A percentile compares a stretch with the other conserved stretches of the same genome.
These are phyloP conservation scores for Mormyrus hasselquistii DNA, from an alignment of 2,797 vertebrate genomes.

Conservation along the genomic window DNA sequence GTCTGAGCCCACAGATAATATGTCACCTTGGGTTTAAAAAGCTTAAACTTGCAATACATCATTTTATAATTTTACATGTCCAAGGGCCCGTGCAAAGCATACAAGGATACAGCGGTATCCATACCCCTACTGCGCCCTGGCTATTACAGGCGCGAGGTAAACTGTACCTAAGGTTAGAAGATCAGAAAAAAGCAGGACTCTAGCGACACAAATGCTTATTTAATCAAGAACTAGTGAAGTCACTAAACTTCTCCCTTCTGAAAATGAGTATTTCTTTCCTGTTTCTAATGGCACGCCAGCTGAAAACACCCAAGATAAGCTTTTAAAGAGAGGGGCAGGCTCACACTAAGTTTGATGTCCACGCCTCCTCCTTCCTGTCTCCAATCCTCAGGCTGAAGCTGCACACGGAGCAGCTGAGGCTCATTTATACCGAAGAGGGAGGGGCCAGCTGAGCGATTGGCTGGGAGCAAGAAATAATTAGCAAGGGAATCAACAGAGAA, in stretches of 20 bases:
- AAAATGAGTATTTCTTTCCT: neutral
- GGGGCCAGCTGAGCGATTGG: slow-evolving; percentile 42
- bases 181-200: neutral
- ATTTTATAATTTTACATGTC: neutral
- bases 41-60: neutral
- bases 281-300: neutral
- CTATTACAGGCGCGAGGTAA: neutral
- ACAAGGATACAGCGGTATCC: neutral
- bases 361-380: neutral
- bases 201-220: neutral
- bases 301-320: neutral
- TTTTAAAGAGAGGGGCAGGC: neutral
- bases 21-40: neutral
- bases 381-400: neutral
- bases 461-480: slow-evolving; percentile 32
- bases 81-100: neutral
- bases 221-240: neutral
- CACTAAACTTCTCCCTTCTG: neutral
- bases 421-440: slow-evolving; percentile 43
- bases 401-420: slow-evolving; percentile 41
- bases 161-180: neutral
- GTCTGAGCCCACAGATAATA: neutral
- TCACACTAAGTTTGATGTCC: neutral
- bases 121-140: neutral
- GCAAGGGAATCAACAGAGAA: slow-evolving; percentile 43